A percentile compares a stretch with the other conserved stretches of the same genome.
Evolutionary conservation across 2,113 vertebrate species (phyloP).

Genomic region (Neolamprologus hecqui): DNA sequence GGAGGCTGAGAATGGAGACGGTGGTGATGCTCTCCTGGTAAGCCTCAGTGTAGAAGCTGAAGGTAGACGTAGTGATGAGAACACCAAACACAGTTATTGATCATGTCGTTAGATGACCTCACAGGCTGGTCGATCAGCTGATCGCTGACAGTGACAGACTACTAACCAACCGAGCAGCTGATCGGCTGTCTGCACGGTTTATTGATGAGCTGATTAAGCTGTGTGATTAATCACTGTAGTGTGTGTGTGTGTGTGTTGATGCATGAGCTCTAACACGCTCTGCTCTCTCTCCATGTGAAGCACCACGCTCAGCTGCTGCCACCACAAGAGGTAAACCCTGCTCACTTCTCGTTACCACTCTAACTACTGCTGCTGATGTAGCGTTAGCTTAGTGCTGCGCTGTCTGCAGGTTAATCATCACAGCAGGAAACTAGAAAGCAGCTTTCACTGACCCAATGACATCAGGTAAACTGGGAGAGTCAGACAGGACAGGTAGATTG

Average conservation of each 20-base stretch:
- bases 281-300: conserved; percentile 52
- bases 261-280: neutral
- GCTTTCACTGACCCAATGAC: neutral
- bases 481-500: neutral
- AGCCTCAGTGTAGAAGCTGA: neutral
- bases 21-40: neutral
- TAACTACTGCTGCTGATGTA: neutral
- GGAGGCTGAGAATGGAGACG: neutral
- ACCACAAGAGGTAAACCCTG: conserved; percentile 61
- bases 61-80: neutral
- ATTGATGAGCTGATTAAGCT: neutral
- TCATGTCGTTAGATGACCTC: neutral
- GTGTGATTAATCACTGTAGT: neutral
- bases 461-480: neutral
- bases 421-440: neutral
- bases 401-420: neutral
- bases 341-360: neutral
- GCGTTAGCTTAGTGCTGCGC: neutral
- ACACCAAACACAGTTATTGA: neutral
- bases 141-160: neutral
- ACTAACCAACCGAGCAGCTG: neutral
- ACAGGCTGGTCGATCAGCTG: neutral
- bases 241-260: neutral
- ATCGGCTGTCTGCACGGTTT: neutral
- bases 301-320: conserved; percentile 71